Base-by-base conservation (phyloP, 1,140 invertebrate genomes). In the Neodiprion lecontei region DNA sequence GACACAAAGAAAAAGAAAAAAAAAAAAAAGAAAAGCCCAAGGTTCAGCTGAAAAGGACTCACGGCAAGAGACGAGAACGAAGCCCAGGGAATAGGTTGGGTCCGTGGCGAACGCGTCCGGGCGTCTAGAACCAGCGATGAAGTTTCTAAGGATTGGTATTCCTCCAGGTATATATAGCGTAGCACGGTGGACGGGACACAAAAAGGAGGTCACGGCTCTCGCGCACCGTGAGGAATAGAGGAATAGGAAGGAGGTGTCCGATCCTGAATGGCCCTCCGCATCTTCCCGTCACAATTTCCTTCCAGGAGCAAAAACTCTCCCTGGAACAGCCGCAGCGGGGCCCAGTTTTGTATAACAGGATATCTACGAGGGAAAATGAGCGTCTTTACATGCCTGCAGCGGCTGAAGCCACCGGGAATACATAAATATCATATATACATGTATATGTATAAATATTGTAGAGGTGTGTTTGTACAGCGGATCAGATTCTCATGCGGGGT, bases 131-230 rank as follows among this genome's bases (percentile, higher is more conserved):
- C 53, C 53, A 8, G 1, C 53, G 53, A 17, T 61, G 53, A 9
- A 14, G 53, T 61, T 61, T 61, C 53, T 61, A 61, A 61, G 53
- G 53, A 61, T 61, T 12, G 53, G n/a, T 61, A 17, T 61, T 61
- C 53, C n/a, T 61, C 53, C 53, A 61, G n/a, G 11, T 17, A 14
- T 61, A 14, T 61, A 61, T 61, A 9, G n/a, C 53, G 53, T 61
- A 40, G 28, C 28, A 40, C n/a, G 5, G 28, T 40, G 28, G 53
- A 61, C n/a, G 53, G 53, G 11, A 61, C 53, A 61, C 53, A 61
- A 61, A 61, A 61, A 61, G 53, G 53, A 61, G 53, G 53, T 61
- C 53, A 61, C 53, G 53, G 53, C 53, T 40, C 28, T 61, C 53
- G 53, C n/a, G 53, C 28, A 40, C 11, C 53, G 53, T 14, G 53